These are phyloP conservation scores for Geopemphigus sp. DNA, from an alignment of 1,140 invertebrate species.

Conservation along the genomic window DNA sequence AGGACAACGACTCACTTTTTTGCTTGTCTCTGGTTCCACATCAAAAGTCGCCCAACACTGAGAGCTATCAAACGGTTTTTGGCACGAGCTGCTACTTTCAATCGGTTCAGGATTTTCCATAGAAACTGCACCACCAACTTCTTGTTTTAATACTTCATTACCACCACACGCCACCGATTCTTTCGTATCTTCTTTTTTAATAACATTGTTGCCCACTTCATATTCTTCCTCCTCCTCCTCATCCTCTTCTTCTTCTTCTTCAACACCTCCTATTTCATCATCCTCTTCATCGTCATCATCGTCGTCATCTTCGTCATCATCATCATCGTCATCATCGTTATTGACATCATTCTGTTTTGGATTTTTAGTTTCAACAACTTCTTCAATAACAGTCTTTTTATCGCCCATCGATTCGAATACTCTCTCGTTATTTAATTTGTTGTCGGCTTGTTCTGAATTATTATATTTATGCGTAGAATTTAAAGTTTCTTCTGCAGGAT, in stretches of 20 bases:
- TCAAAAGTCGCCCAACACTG: conserved; percentile 43
- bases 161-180: not conserved
- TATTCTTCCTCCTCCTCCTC: not conserved
- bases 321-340: not conserved
- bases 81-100: conserved; percentile 34
- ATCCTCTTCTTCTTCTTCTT: not conserved
- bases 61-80: conserved; percentile 24
- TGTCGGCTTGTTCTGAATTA: conserved; percentile 24
- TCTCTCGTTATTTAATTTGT: not conserved
- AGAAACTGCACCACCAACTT: no score
- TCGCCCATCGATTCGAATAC: not conserved
- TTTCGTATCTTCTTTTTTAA: conserved; percentile 1
- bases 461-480: conserved; percentile 11
- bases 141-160: conserved; percentile 8
- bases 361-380: conserved; percentile 49
- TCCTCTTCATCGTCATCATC: not conserved
- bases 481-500: conserved; percentile 40
- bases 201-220: not conserved
- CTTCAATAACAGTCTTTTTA: conserved; percentile 52
- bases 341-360: not conserved
- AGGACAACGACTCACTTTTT: conserved; percentile 62
- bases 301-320: not conserved
- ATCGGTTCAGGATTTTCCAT: not conserved
- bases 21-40: not conserved
- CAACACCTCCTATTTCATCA: not conserved